phyloP scores from a whole-genome alignment of 2,888 invertebrate genomes.

The Amiota mariae region DNA sequence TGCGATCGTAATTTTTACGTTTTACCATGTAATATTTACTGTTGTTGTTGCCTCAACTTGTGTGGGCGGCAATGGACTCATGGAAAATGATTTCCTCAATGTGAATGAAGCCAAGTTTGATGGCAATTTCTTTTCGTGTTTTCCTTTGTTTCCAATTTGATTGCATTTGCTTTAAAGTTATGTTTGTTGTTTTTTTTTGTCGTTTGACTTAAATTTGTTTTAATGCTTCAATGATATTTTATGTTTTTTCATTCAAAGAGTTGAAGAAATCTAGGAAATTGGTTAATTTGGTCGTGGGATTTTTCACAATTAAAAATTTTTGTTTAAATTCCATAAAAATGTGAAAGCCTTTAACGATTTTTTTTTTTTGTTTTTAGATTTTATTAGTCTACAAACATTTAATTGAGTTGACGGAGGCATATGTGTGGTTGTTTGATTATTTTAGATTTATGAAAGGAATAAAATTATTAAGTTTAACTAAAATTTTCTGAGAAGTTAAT shows the following conservation, averaged over 20 bases:
- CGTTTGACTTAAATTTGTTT: slow-evolving; percentile 44
- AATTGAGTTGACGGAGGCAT: too few relatives aligned
- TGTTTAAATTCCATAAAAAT: too few relatives aligned
- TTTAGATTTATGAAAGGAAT: too few relatives aligned
- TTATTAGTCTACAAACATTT: too few relatives aligned
- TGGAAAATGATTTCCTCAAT: too few relatives aligned
- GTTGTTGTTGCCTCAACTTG: not conserved
- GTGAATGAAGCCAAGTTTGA: too few relatives aligned
- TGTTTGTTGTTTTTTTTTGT: slow-evolving; percentile 14
- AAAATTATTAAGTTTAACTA: too few relatives aligned
- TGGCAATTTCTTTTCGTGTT: slow-evolving; percentile 13
- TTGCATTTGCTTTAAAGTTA: not conserved
- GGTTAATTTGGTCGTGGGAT: slow-evolving; percentile 58
- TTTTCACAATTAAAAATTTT: slow-evolving; percentile 61
- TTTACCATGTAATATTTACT: not conserved
- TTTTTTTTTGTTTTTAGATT: too few relatives aligned
- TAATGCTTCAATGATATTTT: slow-evolving; percentile 28
- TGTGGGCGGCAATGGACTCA: too few relatives aligned
- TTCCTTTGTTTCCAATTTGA: slow-evolving; percentile 38
- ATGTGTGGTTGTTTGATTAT: too few relatives aligned
- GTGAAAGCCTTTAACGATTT: too few relatives aligned
- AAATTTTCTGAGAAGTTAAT: too few relatives aligned
- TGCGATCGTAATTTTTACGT: slow-evolving; percentile 43
- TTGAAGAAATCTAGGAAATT: slow-evolving; percentile 15
- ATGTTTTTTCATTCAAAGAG: slow-evolving; percentile 51